These are phyloP conservation scores for Parnassius mnemosyne DNA, from an alignment of 2,888 invertebrate species.

Conservation along the genomic window DNA sequence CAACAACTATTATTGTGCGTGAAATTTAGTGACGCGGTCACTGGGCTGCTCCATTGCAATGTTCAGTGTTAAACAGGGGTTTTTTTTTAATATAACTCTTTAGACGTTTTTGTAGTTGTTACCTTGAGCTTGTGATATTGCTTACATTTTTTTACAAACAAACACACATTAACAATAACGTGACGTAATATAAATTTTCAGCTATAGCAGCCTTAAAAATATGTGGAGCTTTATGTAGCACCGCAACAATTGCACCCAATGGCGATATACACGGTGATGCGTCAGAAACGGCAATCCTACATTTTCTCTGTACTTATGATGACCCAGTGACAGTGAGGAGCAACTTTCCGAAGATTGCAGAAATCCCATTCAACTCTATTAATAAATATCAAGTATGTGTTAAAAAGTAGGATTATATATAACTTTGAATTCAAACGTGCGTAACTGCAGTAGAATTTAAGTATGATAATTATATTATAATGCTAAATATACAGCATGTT, in stretches of 20 bases:
- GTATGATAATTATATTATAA: too few relatives aligned
- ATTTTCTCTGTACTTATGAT: slow-evolving; percentile 82
- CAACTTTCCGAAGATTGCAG: slow-evolving; percentile 91
- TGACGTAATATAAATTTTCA: slow-evolving; percentile 38
- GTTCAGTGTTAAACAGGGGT: too few relatives aligned
- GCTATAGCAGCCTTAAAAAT: slow-evolving; percentile 90
- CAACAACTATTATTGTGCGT: too few relatives aligned
- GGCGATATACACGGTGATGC: slow-evolving; percentile 92
- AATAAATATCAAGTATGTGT: slow-evolving; percentile 90
- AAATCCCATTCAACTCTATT: slow-evolving; percentile 96
- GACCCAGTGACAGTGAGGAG: slow-evolving; percentile 88
- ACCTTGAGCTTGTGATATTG: too few relatives aligned
- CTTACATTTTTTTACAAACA: too few relatives aligned
- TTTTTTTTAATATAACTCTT: too few relatives aligned
- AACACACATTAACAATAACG: not conserved
- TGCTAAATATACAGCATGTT: too few relatives aligned
- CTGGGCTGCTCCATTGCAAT: too few relatives aligned
- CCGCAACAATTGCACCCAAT: slow-evolving; percentile 93
- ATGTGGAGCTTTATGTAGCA: slow-evolving; percentile 96
- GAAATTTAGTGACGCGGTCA: too few relatives aligned
- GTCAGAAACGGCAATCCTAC: slow-evolving; percentile 94
- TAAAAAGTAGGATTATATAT: not conserved
- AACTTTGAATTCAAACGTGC: too few relatives aligned
- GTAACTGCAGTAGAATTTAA: too few relatives aligned
- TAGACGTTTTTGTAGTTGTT: too few relatives aligned